These are phyloP conservation scores for Diadema setosum DNA, from an alignment of 35 echinoderm and acorn worm species.

Conservation along the genomic window DNA sequence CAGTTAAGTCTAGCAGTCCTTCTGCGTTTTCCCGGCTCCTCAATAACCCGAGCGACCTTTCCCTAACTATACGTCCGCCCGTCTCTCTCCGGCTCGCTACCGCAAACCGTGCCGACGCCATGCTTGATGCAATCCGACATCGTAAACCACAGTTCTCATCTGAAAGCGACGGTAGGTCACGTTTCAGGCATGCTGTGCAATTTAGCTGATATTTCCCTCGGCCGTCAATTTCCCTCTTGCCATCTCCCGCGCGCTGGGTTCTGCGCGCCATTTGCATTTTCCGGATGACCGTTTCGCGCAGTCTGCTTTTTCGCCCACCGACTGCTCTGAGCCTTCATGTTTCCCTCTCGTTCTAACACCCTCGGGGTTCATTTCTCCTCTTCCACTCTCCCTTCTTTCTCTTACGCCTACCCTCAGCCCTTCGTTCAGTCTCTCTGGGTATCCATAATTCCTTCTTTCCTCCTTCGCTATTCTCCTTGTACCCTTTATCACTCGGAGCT, in stretches of 20 bases:
- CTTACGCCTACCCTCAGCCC: neutral
- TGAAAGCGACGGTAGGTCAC: neutral
- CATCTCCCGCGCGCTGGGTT: no score
- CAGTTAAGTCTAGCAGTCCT: neutral
- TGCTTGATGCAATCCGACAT: slow-evolving; percentile 1
- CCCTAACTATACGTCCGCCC: neutral
- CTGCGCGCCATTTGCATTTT: no score
- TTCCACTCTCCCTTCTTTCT: neutral
- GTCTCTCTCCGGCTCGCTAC: neutral
- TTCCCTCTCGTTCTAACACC: no score
- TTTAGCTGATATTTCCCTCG: neutral
- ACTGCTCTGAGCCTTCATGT: no score
- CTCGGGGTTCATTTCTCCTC: neutral
- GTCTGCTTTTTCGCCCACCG: no score
- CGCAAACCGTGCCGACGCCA: neutral
- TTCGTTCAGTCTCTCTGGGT: no score
- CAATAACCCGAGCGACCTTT: neutral
- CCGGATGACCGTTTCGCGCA: no score
- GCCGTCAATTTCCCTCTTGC: neutral
- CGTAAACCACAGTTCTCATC: neutral
- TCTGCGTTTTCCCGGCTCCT: neutral
- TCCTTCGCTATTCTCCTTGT: no score
- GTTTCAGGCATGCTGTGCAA: neutral
- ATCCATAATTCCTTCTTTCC: no score
- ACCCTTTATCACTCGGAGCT: no score